Percentiles rank a stretch among this genome's conserved stretches.
Evolutionary conservation across 2,888 invertebrate genomes (phyloP).

Genomic region (Bombylius major): DNA sequence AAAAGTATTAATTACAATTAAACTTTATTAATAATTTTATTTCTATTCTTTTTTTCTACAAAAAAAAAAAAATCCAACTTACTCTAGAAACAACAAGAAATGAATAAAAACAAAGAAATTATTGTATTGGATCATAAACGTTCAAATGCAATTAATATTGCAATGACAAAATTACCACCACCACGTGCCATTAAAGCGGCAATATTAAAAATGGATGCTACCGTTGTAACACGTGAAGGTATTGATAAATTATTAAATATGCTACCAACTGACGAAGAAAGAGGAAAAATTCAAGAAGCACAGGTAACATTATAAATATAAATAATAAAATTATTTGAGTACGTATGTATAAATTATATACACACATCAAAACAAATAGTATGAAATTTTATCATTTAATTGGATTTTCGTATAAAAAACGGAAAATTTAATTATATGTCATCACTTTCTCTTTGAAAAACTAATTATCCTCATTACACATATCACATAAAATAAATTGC

Average conservation of each 20-base stretch:
- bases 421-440: no score
- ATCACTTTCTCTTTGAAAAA: no score
- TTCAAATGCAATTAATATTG: constrained; percentile 98
- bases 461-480: no score
- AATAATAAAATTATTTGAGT: constrained; percentile 17
- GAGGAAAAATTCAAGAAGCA: constrained; percentile 91
- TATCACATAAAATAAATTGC: no score
- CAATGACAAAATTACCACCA: constrained; percentile 96
- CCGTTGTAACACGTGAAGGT: constrained; percentile 94
- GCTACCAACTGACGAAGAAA: constrained; percentile 95
- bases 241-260: constrained; percentile 95
- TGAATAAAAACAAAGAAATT: constrained; percentile 78
- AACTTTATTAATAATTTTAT: no score
- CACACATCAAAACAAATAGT: not conserved
- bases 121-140: constrained; percentile 93
- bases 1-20: no score
- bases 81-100: constrained; percentile 63
- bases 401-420: not conserved
- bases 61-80: no score
- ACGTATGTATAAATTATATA: constrained; percentile 5
- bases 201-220: constrained; percentile 97
- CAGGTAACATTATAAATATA: constrained; percentile 38
- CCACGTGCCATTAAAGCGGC: constrained; percentile 98
- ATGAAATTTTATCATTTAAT: not conserved
- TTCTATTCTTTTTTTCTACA: no score